phyloP scores from a whole-genome alignment of 1,140 invertebrate genomes.

The Drosophila jambulina region DNA sequence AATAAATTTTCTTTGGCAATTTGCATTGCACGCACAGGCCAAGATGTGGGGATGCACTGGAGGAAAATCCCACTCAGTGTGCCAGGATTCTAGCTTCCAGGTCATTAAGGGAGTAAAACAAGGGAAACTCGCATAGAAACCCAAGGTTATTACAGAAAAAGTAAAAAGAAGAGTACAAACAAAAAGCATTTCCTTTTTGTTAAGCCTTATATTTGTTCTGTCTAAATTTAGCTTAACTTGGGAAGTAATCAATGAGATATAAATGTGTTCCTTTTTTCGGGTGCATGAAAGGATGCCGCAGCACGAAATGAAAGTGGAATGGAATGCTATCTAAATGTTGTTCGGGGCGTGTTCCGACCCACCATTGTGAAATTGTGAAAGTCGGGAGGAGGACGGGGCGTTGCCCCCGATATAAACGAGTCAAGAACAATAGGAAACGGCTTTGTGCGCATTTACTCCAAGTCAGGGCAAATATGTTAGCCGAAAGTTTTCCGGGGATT shows the following conservation, averaged over 20 bases:
- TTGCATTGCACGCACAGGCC: conserved; percentile 66
- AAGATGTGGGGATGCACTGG: conserved; percentile 24
- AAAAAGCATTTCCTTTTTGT: background rate
- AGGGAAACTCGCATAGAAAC: background rate
- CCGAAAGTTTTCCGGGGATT: conserved; percentile 45
- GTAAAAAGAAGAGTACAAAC: background rate
- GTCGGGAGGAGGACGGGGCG: background rate
- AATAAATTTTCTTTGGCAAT: conserved; percentile 80
- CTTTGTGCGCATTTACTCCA: conserved; percentile 52
- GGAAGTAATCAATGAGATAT: background rate
- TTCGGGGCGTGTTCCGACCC: conserved; percentile 36
- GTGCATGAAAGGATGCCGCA: conserved; percentile 27
- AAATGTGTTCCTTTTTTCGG: conserved; percentile 12
- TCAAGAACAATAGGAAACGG: conserved; percentile 52
- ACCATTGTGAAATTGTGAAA: conserved; percentile 54
- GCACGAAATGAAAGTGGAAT: conserved; percentile 28
- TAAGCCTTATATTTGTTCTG: conserved; percentile 5
- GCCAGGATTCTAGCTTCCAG: background rate
- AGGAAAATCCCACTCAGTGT: background rate
- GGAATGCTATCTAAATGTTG: conserved; percentile 63
- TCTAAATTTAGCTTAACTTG: background rate
- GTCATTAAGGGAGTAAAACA: background rate
- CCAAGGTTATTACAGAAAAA: background rate
- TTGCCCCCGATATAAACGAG: conserved; percentile 28
- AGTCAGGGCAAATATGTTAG: conserved; percentile 50